Percentiles rank a stretch among this genome's conserved stretches.
phyloP scores from a whole-genome alignment of 1,140 invertebrate genomes.

The Anoplophora glabripennis region DNA sequence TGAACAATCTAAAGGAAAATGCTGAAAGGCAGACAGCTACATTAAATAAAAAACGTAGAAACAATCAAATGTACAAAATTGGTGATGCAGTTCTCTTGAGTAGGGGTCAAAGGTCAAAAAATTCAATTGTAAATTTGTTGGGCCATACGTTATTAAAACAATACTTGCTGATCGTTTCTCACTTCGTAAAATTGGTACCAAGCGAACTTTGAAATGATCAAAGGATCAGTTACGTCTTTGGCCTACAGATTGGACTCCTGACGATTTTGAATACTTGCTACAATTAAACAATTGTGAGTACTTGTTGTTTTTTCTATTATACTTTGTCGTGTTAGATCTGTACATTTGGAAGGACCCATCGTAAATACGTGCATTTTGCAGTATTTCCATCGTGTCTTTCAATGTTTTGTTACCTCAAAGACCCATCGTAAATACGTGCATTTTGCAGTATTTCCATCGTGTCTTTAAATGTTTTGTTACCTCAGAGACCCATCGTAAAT shows the following conservation, averaged over 20 bases:
- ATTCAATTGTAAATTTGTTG: not conserved
- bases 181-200: conserved; percentile 29
- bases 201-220: not conserved
- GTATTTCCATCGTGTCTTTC: too few relatives aligned
- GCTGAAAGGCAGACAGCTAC: not conserved
- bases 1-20: not conserved
- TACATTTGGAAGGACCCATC: too few relatives aligned
- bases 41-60: conserved; percentile 8
- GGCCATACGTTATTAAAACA: not conserved
- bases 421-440: too few relatives aligned
- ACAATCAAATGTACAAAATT: conserved; percentile 1
- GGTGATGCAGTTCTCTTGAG: conserved; percentile 3
- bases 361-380: too few relatives aligned
- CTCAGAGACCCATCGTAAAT: too few relatives aligned
- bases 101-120: conserved; percentile 1
- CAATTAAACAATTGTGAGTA: conserved; percentile 23
- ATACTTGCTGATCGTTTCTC: not conserved
- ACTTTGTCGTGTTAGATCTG: too few relatives aligned
- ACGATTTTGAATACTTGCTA: conserved; percentile 23
- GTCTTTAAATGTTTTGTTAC: too few relatives aligned
- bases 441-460: too few relatives aligned
- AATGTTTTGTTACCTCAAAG: too few relatives aligned
- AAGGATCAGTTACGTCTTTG: conserved; percentile 9
- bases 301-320: not conserved
- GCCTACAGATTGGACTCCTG: conserved; percentile 12